Evolutionary conservation across 2,113 vertebrate genomes (phyloP), one percentile per base, ranked within the genome.

Genomic region (Pelvicachromis taeniatus): DNA sequence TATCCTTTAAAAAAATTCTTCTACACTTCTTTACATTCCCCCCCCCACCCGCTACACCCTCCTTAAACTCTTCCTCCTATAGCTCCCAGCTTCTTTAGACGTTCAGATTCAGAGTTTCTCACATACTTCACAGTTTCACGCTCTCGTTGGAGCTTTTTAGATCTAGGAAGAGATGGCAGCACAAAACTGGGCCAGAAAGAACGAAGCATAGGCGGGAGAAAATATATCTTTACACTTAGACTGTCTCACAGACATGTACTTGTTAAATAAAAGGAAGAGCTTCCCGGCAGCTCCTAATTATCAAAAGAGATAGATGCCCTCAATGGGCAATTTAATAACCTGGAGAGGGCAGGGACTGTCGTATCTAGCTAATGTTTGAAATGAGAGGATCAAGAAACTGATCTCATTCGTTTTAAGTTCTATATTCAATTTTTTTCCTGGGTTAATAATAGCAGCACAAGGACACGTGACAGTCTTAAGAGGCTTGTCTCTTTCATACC

Each of bases 121-220:
- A 75, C 75, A 83, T 89, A 87, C 83, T 81, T 87, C 58, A 52
- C 65, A 84, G 53, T 75, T 56, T 38, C 21, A 53, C 14, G 58
- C 56, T 31, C 68, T 82, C 52, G 29, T 78, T 31, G 56, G 5
- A 91, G 88, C 80, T 83, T 89, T 92, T 89, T 50, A 92, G 84
- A 91, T 93, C 85, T 86, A 78, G 90, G 80, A 85, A 81, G 29
- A 82, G 84, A 84, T 77, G 85, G 87, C 77, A 48, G 88, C 40
- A 14, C 85, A 81, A 94, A 94, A 93, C 91, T 91, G 91, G 91
- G 86, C 90, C 92, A 92, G 86, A 93, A 88, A 91, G 65, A 92
- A 85, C 35, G 21, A 85, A 78, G 81, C 86, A 86, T 26, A 78
- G 82, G 58, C 19, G 63, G 59, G 58, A 91, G 65, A 88, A 88